Percentiles rank a stretch among this genome's conserved stretches.
These are phyloP conservation scores for Silurus meridionalis DNA, from an alignment of 2,113 vertebrate species.

Conservation along the genomic window DNA sequence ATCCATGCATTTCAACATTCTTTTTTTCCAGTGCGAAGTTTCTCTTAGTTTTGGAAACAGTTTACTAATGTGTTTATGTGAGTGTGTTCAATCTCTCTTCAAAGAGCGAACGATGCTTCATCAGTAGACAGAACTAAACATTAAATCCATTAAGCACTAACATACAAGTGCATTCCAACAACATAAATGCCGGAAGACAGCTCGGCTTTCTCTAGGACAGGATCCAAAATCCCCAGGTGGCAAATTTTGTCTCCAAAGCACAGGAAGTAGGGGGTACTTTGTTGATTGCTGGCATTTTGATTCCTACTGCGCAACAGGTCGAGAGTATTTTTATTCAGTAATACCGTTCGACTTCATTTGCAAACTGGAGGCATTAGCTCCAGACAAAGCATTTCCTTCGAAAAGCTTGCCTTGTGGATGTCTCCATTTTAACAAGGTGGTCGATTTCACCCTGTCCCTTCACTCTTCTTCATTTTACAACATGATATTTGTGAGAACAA, in stretches of 20 bases:
- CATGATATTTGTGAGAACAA: conserved; percentile 9
- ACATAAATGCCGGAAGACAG: background rate
- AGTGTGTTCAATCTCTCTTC: background rate
- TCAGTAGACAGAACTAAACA: conserved; percentile 23
- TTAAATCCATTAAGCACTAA: conserved; percentile 24
- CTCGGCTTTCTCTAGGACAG: conserved; percentile 10
- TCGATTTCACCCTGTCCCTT: background rate
- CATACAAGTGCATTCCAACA: conserved; percentile 19
- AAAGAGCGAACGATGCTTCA: conserved; percentile 20
- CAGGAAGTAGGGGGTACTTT: background rate
- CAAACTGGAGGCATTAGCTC: background rate
- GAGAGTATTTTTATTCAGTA: background rate
- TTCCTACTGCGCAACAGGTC: conserved; percentile 1
- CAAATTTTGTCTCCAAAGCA: conserved; percentile 4
- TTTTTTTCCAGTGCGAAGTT: background rate
- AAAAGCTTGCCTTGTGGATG: background rate
- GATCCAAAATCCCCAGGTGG: conserved; percentile 27
- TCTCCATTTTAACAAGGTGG: background rate
- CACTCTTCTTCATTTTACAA: background rate
- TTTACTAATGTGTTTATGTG: conserved; percentile 1
- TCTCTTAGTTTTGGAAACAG: conserved; percentile 3
- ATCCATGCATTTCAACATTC: background rate
- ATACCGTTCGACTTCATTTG: background rate
- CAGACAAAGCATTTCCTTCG: background rate
- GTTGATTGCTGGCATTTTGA: conserved; percentile 18